Base-by-base conservation (phyloP, 2,888 invertebrate genomes). In the Odontomyia ornata region DNA sequence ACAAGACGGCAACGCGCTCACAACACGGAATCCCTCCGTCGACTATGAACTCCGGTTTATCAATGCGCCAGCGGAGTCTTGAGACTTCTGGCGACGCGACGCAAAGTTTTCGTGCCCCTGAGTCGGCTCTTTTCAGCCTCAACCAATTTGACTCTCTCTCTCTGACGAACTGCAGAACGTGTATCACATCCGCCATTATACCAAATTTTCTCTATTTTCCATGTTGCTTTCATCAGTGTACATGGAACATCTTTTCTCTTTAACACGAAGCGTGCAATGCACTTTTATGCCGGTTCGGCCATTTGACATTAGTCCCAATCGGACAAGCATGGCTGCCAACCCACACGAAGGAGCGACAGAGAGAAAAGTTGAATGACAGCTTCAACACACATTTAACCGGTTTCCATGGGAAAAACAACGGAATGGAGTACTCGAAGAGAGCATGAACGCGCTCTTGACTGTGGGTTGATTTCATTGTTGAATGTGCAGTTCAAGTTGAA, bases 31-130 rank as follows among this genome's bases (percentile, higher is more conserved):
- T 30, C 56, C 5, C 60, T 73, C 73, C 60, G 57, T 7, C 57
- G 36, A 60, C 21, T 18, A 15, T 28, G 52, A 56, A 56, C 71
- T 36, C 47, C 56, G 71, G 11, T 28, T 57, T 57, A 73, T 60
- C 57, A 73, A 73, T 73, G 73, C 73, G 73, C 60, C n/a, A n/a
- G n/a, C n/a, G n/a, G n/a, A n/a, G n/a, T n/a, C 73, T 5, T 25
- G 56, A 5, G n/a, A 25, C 60, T 60, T 13, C 23, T 60, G 30
- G 65, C 23, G 28, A 46, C 69, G 69, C 27, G 27, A 47, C 69
- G 69, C 23, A 47, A 46, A 69, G 47, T 47, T 47, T 69, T 69
- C 25, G 47, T 47, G 47, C 47, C 69, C 25, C 46, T 46, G 43
- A 36, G 21, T 0, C 27, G 11, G n/a, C 69, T 13, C n/a, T n/a